Percentiles rank a stretch among this genome's conserved stretches.
phyloP scores from a whole-genome alignment of 2,888 invertebrate species.

The Cyclophora albipunctata region DNA sequence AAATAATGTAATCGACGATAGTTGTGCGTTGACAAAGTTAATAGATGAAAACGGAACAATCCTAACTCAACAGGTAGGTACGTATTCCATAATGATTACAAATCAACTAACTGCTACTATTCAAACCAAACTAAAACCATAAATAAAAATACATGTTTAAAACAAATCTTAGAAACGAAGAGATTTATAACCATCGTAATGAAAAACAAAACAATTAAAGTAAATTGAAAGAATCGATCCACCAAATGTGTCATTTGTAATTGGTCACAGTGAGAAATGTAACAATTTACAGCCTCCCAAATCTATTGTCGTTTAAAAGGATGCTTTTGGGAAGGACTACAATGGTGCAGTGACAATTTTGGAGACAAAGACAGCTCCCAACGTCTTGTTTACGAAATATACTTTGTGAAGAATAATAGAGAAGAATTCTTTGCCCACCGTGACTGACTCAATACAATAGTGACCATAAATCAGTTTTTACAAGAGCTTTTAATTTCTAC shows the following conservation, averaged over 20 bases:
- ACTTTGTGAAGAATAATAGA: constrained; percentile 37
- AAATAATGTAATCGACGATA: constrained; percentile 11
- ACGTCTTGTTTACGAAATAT: constrained; percentile 65
- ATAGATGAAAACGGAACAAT: constrained; percentile 16
- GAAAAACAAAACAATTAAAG: constrained; percentile 26
- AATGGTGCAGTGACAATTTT: constrained; percentile 26
- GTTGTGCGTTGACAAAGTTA: constrained; percentile 15
- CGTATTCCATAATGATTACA: not conserved
- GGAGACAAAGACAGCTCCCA: constrained; percentile 42
- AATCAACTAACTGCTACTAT: not conserved
- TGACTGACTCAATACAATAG: constrained; percentile 32
- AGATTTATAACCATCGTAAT: constrained; percentile 6
- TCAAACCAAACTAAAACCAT: not conserved
- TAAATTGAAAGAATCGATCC: constrained; percentile 29
- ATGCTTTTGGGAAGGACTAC: constrained; percentile 24
- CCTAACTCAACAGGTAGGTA: constrained; percentile 12
- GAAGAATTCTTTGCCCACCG: constrained; percentile 53
- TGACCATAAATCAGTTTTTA: not conserved
- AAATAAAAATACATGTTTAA: constrained; percentile 5
- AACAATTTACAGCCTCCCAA: constrained; percentile 9
- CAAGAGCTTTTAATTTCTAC: too few species aligned
- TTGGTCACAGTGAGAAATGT: constrained; percentile 30
- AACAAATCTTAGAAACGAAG: constrained; percentile 1
- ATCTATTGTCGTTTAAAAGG: too few species aligned
- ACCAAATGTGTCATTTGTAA: constrained; percentile 44